Evolutionary conservation across 2,797 vertebrate species (phyloP).

Genomic region (Myotis findleyi): DNA sequence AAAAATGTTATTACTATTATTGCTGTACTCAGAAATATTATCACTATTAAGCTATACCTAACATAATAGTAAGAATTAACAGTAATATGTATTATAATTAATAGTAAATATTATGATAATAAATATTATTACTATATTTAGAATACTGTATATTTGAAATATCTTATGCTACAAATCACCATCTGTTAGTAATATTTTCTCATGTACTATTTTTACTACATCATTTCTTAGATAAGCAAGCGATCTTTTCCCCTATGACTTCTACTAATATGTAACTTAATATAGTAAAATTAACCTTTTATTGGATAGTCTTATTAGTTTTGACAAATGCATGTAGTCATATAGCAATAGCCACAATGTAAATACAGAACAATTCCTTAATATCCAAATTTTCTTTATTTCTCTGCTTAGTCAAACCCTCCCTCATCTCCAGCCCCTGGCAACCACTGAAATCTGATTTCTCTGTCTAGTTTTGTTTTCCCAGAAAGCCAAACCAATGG

Average conservation of each 20-base stretch:
- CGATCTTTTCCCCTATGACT: neutral
- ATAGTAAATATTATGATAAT: neutral
- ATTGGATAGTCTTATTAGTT: neutral
- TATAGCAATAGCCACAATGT: neutral
- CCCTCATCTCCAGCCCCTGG: neutral
- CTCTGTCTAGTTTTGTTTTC: neutral
- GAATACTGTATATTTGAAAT: neutral
- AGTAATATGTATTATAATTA: neutral
- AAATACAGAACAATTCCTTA: neutral
- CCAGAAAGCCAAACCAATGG: neutral
- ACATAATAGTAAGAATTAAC: neutral
- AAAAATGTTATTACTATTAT: neutral
- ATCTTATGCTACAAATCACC: neutral
- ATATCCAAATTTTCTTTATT: neutral
- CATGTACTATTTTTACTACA: neutral
- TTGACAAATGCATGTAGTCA: neutral
- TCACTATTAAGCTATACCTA: neutral
- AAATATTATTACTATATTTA: neutral
- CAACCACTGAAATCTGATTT: neutral
- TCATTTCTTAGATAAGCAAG: constrained; percentile 34
- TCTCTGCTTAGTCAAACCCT: neutral
- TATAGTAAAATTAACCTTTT: neutral
- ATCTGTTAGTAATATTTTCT: constrained; percentile 7
- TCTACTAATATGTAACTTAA: constrained; percentile 5
- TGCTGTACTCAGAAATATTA: neutral